These are phyloP conservation scores for Melanotaenia pygmaea DNA, from an alignment of 2,797 vertebrate genomes.

Conservation along the genomic window DNA sequence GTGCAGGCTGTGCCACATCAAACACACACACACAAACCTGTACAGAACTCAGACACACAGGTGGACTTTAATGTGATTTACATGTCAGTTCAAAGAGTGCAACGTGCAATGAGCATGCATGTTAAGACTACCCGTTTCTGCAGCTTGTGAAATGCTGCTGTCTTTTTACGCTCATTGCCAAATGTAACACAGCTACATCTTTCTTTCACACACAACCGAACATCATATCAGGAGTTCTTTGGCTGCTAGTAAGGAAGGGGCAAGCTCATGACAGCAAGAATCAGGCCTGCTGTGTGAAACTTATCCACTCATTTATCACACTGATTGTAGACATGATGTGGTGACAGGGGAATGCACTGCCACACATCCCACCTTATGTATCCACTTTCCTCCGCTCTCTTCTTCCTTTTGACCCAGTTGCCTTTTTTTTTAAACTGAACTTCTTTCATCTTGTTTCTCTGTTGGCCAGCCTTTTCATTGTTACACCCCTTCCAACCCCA, in stretches of 20 bases:
- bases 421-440: constrained; percentile 9
- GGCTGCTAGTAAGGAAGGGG: constrained; percentile 54
- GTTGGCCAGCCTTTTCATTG: constrained; percentile 24
- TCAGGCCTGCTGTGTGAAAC: constrained; percentile 50
- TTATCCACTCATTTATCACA: constrained; percentile 62
- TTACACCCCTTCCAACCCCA: not conserved
- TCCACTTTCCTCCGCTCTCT: constrained; percentile 30
- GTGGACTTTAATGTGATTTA: constrained; percentile 17
- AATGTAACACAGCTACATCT: constrained; percentile 68
- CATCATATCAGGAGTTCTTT: constrained; percentile 68
- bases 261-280: constrained; percentile 61
- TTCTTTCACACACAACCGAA: constrained; percentile 56
- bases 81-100: constrained; percentile 6
- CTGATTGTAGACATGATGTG: constrained; percentile 62
- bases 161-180: constrained; percentile 48
- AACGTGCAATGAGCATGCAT: constrained; percentile 8
- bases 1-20: constrained; percentile 71
- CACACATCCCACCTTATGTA: constrained; percentile 36
- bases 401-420: constrained; percentile 2
- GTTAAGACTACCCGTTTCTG: constrained; percentile 2
- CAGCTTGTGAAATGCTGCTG: constrained; percentile 35
- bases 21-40: constrained; percentile 32
- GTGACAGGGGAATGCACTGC: constrained; percentile 62
- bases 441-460: constrained; percentile 24
- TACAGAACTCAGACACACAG: constrained; percentile 25